Base-by-base conservation (phyloP, 1,140 invertebrate species). In the Parasteatoda tepidariorum region DNA sequence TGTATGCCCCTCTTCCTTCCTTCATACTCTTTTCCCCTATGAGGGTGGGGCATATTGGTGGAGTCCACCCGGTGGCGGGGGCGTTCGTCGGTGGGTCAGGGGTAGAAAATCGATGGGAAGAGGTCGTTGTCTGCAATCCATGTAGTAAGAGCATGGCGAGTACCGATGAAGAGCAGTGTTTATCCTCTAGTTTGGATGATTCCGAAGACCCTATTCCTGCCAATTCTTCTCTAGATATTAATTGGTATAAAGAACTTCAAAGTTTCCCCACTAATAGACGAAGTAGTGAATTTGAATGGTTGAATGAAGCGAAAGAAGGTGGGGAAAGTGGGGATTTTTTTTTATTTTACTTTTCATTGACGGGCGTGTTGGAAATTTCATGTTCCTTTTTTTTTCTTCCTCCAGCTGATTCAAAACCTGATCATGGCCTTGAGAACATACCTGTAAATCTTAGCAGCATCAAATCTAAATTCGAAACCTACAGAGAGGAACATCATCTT, bases 321-420 rank as follows among this genome's bases (percentile, higher is more conserved):
- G 68, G 48, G 33, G 61, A 38, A 34, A 31, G 31, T 15, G 22
- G 13, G 15, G 15, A 33, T 31, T 34, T 15, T 34, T 24, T n/a
- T n/a, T n/a, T n/a, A n/a, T n/a, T n/a, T 64, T 26, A 64, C 15
- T 64, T 13, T 26, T 3, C 4, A 5, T 64, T 22, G 61, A 64
- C 24, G 5, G 5, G 24, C n/a, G n/a, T n/a, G n/a, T n/a, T n/a
- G n/a, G n/a, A n/a, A n/a, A n/a, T n/a, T n/a, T n/a, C 26, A 2
- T 61, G 2, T 22, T 28, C 4, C 11, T 18, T 9, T 22, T 59
- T 22, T 22, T 88, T 86, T 86, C 85, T 66, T 85, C 90, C 30
- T 88, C 28, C 88, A 95, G 95, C 94, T 68, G 95, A 94, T 85
- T 94, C 95, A 87, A 96, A 96, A 88, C 94, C 95, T n/a, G 94